Conservation (phyloP, 2,888 invertebrate genomes). For the Ormyrus thymus region DNA sequence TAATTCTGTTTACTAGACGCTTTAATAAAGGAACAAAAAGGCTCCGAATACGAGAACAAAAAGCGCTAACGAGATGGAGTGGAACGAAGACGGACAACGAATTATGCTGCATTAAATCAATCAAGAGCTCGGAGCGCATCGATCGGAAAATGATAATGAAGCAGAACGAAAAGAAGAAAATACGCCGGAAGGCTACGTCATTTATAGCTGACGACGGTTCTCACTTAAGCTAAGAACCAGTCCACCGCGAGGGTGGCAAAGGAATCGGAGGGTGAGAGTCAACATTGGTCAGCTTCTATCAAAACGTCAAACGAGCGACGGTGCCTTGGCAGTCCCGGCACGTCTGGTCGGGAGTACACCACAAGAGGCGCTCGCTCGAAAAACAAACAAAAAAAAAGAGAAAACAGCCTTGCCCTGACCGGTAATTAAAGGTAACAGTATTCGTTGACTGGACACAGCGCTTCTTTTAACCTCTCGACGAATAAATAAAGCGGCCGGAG, state of each 20-base stretch:
- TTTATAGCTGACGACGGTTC: conserved; percentile 45
- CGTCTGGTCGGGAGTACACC: conserved; percentile 11
- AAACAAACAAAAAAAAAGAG: conserved; percentile 39
- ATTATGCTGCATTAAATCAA: no score
- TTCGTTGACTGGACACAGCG: conserved; percentile 28
- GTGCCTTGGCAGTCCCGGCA: conserved; percentile 20
- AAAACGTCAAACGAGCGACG: conserved; percentile 31
- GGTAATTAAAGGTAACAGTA: conserved; percentile 47
- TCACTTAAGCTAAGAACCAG: conserved; percentile 31
- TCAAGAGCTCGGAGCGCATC: background rate
- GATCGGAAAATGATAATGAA: background rate
- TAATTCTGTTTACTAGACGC: no score
- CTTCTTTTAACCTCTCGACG: conserved; percentile 4
- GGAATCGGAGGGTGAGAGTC: conserved; percentile 5
- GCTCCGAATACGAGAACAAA: no score
- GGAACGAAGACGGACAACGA: no score
- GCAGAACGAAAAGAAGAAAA: no score
- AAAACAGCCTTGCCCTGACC: background rate
- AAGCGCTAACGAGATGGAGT: no score
- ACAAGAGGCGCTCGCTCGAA: conserved; percentile 16
- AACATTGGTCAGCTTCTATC: conserved; percentile 31
- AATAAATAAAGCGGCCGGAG: conserved; percentile 4
- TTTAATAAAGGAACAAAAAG: no score
- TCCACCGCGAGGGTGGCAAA: conserved; percentile 20
- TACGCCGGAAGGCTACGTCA: background rate